Conservation (phyloP, 2,797 vertebrate species). For the Sebastes itinus region DNA sequence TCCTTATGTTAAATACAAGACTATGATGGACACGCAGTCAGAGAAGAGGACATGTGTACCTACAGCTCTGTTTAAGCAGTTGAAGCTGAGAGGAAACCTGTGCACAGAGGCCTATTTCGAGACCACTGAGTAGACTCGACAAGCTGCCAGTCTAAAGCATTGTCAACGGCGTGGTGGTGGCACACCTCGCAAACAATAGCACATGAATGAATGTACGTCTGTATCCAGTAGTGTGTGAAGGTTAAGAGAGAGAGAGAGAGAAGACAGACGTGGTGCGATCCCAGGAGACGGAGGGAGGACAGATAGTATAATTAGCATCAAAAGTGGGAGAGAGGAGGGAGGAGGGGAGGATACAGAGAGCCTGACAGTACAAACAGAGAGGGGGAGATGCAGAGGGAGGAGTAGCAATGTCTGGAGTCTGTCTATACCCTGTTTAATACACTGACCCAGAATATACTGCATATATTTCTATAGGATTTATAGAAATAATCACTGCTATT, state of each 20-base stretch:
- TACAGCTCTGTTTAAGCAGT: conserved; percentile 31
- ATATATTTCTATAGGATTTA: background rate
- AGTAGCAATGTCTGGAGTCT: conserved; percentile 67
- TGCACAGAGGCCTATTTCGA: conserved; percentile 32
- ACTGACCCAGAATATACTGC: conserved; percentile 62
- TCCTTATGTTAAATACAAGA: conserved; percentile 11
- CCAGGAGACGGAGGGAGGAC: conserved; percentile 68
- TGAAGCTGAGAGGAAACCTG: conserved; percentile 11
- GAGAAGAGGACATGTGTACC: conserved; percentile 9
- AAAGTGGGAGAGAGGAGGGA: conserved; percentile 45
- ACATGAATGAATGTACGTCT: conserved; percentile 11
- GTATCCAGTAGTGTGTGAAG: conserved; percentile 65
- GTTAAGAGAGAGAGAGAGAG: conserved; percentile 52
- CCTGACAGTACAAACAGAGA: conserved; percentile 55
- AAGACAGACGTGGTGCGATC: conserved; percentile 53
- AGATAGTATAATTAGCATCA: conserved; percentile 75
- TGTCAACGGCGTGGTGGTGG: conserved; percentile 50
- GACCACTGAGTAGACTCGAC: conserved; percentile 49
- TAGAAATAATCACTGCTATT: background rate
- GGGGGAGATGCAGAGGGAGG: conserved; percentile 45
- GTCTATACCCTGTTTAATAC: conserved; percentile 62
- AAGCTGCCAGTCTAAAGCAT: conserved; percentile 59
- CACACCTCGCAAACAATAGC: conserved; percentile 54
- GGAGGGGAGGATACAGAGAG: conserved; percentile 31
- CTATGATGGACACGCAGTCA: background rate